These are phyloP conservation scores for Lepidostoma basale DNA, from an alignment of 1,140 invertebrate species.

Conservation along the genomic window DNA sequence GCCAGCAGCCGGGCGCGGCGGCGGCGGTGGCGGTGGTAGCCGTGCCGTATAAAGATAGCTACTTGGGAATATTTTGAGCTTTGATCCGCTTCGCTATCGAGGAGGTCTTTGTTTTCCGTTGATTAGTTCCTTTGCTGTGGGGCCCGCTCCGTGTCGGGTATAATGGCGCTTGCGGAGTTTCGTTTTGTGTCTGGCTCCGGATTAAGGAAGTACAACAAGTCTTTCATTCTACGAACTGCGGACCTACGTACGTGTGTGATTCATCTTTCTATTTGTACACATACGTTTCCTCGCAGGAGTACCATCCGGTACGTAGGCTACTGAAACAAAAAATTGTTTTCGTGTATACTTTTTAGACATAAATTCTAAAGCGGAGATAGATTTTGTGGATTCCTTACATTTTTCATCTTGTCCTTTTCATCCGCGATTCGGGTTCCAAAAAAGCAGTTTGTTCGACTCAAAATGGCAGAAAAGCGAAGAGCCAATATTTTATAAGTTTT, in stretches of 20 bases:
- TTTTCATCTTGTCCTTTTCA: constrained; percentile 35
- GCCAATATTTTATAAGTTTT: constrained; percentile 64
- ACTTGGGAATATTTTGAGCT: constrained; percentile 37
- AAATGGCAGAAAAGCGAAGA: constrained; percentile 42
- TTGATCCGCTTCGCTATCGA: constrained; percentile 38
- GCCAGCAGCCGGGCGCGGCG: too few relatives aligned
- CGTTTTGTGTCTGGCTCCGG: constrained; percentile 19
- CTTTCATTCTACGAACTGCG: constrained; percentile 7
- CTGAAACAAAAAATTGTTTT: neutral
- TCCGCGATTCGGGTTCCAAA: constrained; percentile 31
- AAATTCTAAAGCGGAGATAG: constrained; percentile 1
- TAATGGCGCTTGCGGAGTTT: constrained; percentile 19
- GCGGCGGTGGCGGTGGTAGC: neutral
- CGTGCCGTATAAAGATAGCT: constrained; percentile 30
- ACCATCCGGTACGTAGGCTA: too few relatives aligned
- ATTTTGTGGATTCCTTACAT: constrained; percentile 15
- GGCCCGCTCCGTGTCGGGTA: constrained; percentile 6
- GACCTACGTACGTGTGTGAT: constrained; percentile 4
- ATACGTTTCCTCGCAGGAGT: too few relatives aligned
- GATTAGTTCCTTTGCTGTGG: constrained; percentile 36
- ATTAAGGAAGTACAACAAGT: constrained; percentile 17
- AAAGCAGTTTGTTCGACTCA: constrained; percentile 43
- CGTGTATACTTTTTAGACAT: too few relatives aligned
- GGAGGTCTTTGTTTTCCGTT: constrained; percentile 39
- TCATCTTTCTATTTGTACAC: constrained; percentile 2